phyloP scores from a whole-genome alignment of 2,888 invertebrate species.

The Saturnia japonica region DNA sequence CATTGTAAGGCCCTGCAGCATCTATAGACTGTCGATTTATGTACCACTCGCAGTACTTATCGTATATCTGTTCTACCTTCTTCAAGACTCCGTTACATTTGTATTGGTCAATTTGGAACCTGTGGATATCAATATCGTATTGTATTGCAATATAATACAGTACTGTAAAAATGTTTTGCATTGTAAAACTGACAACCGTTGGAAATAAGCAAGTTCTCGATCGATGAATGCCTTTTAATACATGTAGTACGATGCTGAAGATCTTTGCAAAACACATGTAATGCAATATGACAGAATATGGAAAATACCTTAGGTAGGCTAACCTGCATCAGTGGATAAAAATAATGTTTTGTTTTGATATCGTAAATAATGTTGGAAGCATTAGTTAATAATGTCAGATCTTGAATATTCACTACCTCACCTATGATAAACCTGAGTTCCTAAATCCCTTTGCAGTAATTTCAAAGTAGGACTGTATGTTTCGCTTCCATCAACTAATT shows the following conservation, averaged over 20 bases:
- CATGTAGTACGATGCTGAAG: background rate
- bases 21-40: conserved; percentile 58
- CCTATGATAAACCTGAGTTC: conserved; percentile 85
- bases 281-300: background rate
- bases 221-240: background rate
- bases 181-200: background rate
- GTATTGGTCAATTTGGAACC: conserved; percentile 85
- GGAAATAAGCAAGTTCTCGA: background rate
- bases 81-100: conserved; percentile 84
- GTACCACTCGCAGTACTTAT: conserved; percentile 85
- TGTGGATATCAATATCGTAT: conserved; percentile 35
- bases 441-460: conserved; percentile 85
- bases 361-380: background rate
- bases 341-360: background rate
- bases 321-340: too few species aligned
- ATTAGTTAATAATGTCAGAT: too few species aligned
- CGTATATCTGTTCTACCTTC: conserved; percentile 84
- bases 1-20: conserved; percentile 70
- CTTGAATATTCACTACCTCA: conserved; percentile 43
- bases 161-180: background rate
- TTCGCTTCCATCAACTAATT: conserved; percentile 89
- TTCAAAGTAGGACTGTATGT: conserved; percentile 88
- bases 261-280: background rate
- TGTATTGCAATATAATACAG: background rate
- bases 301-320: too few species aligned